Conservation (phyloP, 2,113 vertebrate genomes). For the Polypterus senegalus region DNA sequence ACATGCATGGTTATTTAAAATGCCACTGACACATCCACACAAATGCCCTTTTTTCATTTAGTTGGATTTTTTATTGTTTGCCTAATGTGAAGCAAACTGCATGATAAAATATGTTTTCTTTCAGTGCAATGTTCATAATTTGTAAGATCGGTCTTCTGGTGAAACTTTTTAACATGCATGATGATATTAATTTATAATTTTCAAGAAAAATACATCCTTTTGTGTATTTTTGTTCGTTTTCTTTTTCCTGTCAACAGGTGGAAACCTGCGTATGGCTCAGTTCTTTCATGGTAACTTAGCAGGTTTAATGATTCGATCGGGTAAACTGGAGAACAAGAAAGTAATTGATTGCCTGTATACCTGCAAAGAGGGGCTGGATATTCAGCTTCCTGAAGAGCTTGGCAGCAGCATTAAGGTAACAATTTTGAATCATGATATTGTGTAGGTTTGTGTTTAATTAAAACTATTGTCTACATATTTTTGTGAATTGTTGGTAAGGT, state of each 20-base stretch:
- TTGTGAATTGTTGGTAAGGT: too few species aligned
- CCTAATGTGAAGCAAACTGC: too few species aligned
- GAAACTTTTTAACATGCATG: too few species aligned
- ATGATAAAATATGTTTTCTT: too few species aligned
- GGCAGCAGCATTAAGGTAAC: constrained; percentile 73
- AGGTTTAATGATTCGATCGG: constrained; percentile 79
- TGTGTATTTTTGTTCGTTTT: not conserved
- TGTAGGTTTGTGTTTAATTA: too few species aligned
- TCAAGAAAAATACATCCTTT: too few species aligned
- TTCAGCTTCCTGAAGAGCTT: constrained; percentile 63
- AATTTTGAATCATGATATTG: too few species aligned
- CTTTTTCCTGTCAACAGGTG: constrained; percentile 42
- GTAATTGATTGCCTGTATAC: constrained; percentile 96
- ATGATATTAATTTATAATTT: too few species aligned
- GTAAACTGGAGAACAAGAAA: constrained; percentile 87
- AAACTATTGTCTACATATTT: too few species aligned
- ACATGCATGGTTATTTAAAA: not conserved
- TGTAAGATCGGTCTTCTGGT: too few species aligned
- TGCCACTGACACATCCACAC: not conserved
- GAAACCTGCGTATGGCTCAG: constrained; percentile 75
- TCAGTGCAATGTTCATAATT: too few species aligned
- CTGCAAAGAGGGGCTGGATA: constrained; percentile 89
- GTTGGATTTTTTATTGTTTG: not conserved
- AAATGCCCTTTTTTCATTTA: not conserved
- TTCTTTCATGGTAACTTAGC: constrained; percentile 88